These are phyloP conservation scores for Montipora capitata DNA, from an alignment of 92 coral and sea anemone genomes.

Conservation along the genomic window DNA sequence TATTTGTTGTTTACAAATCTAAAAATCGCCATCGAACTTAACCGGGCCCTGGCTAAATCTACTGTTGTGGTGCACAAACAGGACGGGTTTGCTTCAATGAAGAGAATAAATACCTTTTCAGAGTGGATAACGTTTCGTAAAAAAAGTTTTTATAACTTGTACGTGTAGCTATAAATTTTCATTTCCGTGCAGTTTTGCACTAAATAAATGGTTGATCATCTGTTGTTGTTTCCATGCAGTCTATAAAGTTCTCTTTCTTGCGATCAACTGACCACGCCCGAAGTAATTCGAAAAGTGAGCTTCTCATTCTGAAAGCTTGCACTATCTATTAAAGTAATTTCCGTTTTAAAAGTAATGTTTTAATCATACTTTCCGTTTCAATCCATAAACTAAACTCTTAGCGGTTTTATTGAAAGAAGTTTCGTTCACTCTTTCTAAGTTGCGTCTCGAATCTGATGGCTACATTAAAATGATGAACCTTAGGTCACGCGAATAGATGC, in stretches of 20 bases:
- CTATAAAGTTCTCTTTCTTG: background rate
- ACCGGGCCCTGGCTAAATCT: no score
- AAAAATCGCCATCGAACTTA: no score
- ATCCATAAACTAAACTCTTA: no score
- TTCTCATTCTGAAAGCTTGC: background rate
- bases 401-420: no score
- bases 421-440: no score
- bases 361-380: background rate
- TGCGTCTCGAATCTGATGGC: conserved; percentile 17
- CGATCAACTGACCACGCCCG: background rate
- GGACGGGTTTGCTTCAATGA: background rate
- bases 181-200: background rate
- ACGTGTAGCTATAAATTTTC: background rate
- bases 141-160: background rate
- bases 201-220: background rate
- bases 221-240: background rate
- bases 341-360: background rate
- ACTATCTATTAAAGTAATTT: background rate
- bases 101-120: conserved; percentile 25
- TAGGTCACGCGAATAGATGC: background rate
- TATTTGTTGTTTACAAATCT: no score
- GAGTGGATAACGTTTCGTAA: background rate
- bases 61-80: no score
- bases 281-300: background rate
- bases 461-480: no score